These are phyloP conservation scores for Jacana jacana DNA, from an alignment of 2,113 vertebrate genomes.

Conservation along the genomic window DNA sequence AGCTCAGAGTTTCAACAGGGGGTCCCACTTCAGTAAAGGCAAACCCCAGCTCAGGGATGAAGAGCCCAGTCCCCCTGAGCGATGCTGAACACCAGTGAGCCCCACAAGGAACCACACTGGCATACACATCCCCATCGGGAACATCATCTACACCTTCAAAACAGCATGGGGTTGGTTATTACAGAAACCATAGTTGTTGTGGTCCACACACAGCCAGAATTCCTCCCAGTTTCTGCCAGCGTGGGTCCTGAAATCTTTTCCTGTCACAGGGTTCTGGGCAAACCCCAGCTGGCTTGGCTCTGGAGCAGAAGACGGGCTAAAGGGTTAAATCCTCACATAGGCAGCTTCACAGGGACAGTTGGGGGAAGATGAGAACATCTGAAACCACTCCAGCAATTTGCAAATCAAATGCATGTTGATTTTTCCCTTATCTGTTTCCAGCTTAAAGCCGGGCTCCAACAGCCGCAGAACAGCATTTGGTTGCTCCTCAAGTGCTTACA, in stretches of 20 bases:
- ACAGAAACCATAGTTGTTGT: rapidly evolving
- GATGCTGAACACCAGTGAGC: neutral
- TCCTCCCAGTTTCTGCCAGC: neutral
- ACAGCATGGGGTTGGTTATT: rapidly evolving
- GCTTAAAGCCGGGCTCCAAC: neutral
- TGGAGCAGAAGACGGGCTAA: neutral
- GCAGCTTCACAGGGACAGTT: neutral
- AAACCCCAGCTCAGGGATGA: neutral
- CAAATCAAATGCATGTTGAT: neutral
- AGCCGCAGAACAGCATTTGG: neutral
- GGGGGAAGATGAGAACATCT: neutral
- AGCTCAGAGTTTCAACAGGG: neutral
- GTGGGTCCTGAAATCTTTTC: neutral
- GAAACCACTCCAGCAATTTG: constrained; percentile 17
- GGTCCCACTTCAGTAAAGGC: neutral
- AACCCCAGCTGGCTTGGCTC: neutral
- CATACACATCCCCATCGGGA: rapidly evolving
- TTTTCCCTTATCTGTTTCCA: constrained; percentile 17
- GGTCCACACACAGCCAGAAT: rapidly evolving
- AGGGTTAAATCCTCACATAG: neutral
- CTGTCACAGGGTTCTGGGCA: neutral
- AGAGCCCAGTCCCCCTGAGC: neutral
- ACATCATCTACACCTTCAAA: neutral
- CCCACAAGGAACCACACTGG: rapidly evolving
- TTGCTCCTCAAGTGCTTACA: neutral